Evolutionary conservation across 1,140 invertebrate genomes (phyloP), one percentile per base, ranked within the genome.

Genomic region (Drosophila punjabiensis): DNA sequence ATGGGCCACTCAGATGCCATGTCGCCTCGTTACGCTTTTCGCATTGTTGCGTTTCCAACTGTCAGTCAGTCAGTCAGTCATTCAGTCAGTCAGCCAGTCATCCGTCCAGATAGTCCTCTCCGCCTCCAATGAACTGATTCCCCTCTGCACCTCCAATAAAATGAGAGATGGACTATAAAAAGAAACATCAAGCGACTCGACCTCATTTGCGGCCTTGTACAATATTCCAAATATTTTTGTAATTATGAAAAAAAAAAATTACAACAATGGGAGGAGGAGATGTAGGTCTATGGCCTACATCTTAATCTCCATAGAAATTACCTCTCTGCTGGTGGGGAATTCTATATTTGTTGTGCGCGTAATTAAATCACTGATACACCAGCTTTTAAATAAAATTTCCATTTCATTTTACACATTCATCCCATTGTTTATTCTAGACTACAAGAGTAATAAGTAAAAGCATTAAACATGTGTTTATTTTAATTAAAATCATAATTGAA

Each of bases 201-300:
- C 81, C 78, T 76, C 81, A 81, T 73, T 84, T 81, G 43, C 32
- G 79, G 86, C 85, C 82, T 89, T 90, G 86, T 89, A 78, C 85
- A 66, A 76, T 75, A 90, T 89, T 85, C 71, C 52, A 78, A 90
- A 90, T 89, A 90, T 80, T 85, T 79, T 81, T 84, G 82, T 89
- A 89, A 89, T 89, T 90, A 85, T 90, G 86, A 79, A 82, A 84
- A 83, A 74, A 24, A 24, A 24, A 24, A 35, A 61, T 18, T 45
- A 45, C 24, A 68, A 64, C 62, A 76, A 77, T 48, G 60, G 60
- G n/a, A 37, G 39, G 18, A 58, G 16, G 50, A 28, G 50, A 58
- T 56, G 35, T 53, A 61, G 48, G 30, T 64, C 53, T 37, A 14
- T 37, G 61, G 66, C 74, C 85, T 71, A 79, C 74, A 79, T 88